Evolutionary conservation across 2,888 invertebrate genomes (phyloP), one percentile per base, ranked within the genome.

Genomic region (Metopia argyrocephala): DNA sequence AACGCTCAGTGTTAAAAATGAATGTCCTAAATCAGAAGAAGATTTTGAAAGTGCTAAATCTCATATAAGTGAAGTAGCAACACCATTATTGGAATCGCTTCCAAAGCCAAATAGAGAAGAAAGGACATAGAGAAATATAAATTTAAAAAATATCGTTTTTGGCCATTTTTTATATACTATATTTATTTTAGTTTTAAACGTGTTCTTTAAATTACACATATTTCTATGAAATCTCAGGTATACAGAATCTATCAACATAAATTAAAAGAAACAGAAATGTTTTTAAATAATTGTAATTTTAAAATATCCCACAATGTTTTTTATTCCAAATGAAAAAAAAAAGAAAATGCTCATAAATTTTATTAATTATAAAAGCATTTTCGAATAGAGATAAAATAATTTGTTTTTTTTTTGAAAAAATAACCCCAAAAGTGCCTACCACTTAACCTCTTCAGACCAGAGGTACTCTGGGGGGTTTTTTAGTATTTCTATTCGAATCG

Each of bases 31-130:
- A 48, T 89, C 88, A 2, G 89, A 89, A 70, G 88, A 88, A 5
- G 88, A 88, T 74, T 88, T 86, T 65, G 89, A 88, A 70, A 88
- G 89, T 75, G 88, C 89, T 78, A 88, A 88, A 82, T 89, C 88
- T 6, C 84, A 85, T 3, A 78, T 87, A 3, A 89, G 89, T 59
- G 89, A 89, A 38, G 66, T 86, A 45, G 85, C 84, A 1, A 83
- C 85, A 71, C 89, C 88, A 2, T 76, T 88, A 21, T 75, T 88
- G 6, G 87, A 86, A 27, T 78, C 21, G 73, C 2, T 75, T 54
- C 15, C 69, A 57, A 6, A 79, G 79, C 38, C 45, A 38, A 52
- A 23, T 59, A 31, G 64, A n/a, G 76, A 78, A 23, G 48, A 46
- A 20, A 61, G 59, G 56, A 70, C 69, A 5, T 79, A 66, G 68